Evolutionary conservation across 2,888 invertebrate genomes (phyloP), one percentile per base, ranked within the genome.

Genomic region (Scaeva pyrastri): DNA sequence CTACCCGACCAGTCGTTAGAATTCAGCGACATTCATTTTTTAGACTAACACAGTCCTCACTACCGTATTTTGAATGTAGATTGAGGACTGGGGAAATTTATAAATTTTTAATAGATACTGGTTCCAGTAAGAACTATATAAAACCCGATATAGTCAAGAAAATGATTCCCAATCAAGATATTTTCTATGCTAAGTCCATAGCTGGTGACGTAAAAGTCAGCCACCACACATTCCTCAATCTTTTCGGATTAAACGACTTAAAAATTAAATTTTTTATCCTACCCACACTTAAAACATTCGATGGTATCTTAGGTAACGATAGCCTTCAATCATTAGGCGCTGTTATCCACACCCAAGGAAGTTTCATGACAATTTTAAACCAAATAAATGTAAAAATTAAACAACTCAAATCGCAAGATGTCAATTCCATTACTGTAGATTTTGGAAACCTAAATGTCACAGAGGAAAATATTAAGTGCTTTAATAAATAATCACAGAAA

Each of bases 101-200:
- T 2, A 75, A 56, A 41, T 75, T 75, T 21, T 12, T 64, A 19
- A 45, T 56, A 12, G 74, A 64, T 12, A 66, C 64, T 21, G 55
- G 64, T 1, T 64, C 64, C 6, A 45, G 43, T 2, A 62, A 50
- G 5, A 74, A 64, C 14, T 23, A 71, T 2, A 66, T 66, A n/a
- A 55, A 8, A 1, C 23, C 23, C 12, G 55, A 55, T n/a, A 4
- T 55, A 55, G 55, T 26, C 2, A n/a, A 26, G 14, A 50, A 19
- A 19, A 8, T 11, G 0, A 26, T 26, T 12, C 26, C 26, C 14
- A 23, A 23, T n/a, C 1, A 55, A n/a, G 2, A 26, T 12, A 26
- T 31, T 4, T 74, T 74, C 52, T 74, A 16, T 31, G 74, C 74
- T 12, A 64, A 31, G 16, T 74, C 74, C 12, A 64, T 64, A 74